These are phyloP conservation scores for Platycheirus albimanus DNA, from an alignment of 2,888 invertebrate species.

Conservation along the genomic window DNA sequence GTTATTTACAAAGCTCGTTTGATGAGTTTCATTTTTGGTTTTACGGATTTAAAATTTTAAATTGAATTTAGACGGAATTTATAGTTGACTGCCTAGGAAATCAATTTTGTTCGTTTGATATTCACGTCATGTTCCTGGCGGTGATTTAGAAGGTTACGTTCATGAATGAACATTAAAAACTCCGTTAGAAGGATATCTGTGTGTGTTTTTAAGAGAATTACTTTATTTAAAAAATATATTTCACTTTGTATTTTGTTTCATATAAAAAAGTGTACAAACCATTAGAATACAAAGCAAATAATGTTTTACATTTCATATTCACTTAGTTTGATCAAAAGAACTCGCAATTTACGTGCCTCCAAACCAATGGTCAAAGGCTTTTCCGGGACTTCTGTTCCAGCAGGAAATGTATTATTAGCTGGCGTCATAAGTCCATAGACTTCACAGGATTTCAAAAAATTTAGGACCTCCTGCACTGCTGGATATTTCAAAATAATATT, in stretches of 20 bases:
- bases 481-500: constrained; percentile 91
- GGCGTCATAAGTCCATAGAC: constrained; percentile 81
- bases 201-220: no score
- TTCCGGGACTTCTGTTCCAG: constrained; percentile 79
- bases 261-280: no score
- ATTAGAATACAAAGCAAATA: no score
- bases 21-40: no score
- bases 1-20: no score
- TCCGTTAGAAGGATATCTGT: no score
- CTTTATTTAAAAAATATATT: no score
- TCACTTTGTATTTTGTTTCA: no score
- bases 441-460: constrained; percentile 94
- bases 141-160: no score
- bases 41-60: no score
- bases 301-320: constrained; percentile 79
- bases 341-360: constrained; percentile 81
- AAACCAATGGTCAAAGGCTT: constrained; percentile 82
- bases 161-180: no score
- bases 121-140: no score
- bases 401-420: constrained; percentile 80
- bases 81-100: constrained; percentile 16
- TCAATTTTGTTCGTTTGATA: neutral
- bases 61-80: neutral
- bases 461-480: constrained; percentile 91
- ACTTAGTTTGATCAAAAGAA: constrained; percentile 80